These are phyloP conservation scores for Mizuhopecten yessoensis DNA, from an alignment of 1,140 invertebrate genomes.

Conservation along the genomic window DNA sequence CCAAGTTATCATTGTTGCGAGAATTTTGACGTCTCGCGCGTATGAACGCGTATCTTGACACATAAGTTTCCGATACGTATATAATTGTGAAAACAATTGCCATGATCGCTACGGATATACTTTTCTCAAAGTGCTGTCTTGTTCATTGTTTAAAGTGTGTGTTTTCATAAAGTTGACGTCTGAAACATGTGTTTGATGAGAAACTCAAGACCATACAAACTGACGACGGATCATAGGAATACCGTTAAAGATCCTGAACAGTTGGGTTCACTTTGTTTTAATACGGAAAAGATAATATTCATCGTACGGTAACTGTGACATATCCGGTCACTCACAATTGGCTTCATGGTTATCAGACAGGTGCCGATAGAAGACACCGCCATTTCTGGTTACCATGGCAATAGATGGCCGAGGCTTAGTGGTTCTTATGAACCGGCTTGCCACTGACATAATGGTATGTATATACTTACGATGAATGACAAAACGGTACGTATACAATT, in stretches of 20 bases:
- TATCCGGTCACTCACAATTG: not conserved
- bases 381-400: slow-evolving; percentile 20
- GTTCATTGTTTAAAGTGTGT: not conserved
- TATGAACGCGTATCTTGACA: not conserved
- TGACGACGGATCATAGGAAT: not conserved
- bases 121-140: not conserved
- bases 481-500: not conserved
- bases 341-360: slow-evolving; percentile 21
- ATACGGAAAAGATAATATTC: not conserved
- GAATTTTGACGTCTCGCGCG: not conserved
- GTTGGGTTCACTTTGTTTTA: no score
- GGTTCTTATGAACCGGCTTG: not conserved
- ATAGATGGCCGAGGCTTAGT: not conserved
- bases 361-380: not conserved
- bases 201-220: not conserved
- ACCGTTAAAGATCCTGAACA: not conserved
- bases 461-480: not conserved
- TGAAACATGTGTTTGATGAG: not conserved
- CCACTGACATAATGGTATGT: slow-evolving; percentile 1
- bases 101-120: not conserved
- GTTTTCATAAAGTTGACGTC: not conserved
- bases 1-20: not conserved
- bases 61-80: not conserved
- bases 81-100: not conserved
- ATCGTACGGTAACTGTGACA: no score